phyloP scores from a whole-genome alignment of 2,113 vertebrate genomes.

The Aviceda subcristata region DNA sequence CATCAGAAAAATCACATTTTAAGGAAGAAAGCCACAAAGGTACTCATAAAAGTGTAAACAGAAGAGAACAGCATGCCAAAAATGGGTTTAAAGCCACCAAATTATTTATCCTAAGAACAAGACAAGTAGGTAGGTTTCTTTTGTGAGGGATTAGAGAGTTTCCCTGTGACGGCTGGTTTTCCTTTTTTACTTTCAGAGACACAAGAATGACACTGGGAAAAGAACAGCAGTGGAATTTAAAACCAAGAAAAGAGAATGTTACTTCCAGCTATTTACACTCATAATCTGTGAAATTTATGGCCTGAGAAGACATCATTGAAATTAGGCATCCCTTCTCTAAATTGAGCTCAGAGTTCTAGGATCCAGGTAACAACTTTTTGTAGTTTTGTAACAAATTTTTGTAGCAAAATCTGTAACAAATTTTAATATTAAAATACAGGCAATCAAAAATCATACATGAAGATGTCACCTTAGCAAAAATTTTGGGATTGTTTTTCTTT shows the following conservation, averaged over 20 bases:
- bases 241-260: background rate
- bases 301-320: background rate
- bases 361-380: background rate
- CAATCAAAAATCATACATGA: background rate
- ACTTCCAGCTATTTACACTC: slow-evolving; percentile 10
- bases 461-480: background rate
- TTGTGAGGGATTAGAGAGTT: background rate
- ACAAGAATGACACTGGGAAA: background rate
- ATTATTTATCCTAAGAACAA: background rate
- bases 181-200: background rate
- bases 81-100: background rate
- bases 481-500: background rate
- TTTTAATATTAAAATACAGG: background rate
- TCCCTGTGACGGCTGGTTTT: background rate
- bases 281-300: slow-evolving; percentile 28
- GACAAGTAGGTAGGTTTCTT: background rate
- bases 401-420: no score
- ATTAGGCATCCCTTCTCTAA: background rate
- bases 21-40: background rate
- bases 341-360: background rate
- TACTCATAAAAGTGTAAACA: background rate
- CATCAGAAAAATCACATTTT: background rate
- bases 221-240: slow-evolving; percentile 7
- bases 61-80: background rate
- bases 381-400: no score